Base-by-base conservation (phyloP, 2,888 invertebrate species). In the Abrostola triplasia region DNA sequence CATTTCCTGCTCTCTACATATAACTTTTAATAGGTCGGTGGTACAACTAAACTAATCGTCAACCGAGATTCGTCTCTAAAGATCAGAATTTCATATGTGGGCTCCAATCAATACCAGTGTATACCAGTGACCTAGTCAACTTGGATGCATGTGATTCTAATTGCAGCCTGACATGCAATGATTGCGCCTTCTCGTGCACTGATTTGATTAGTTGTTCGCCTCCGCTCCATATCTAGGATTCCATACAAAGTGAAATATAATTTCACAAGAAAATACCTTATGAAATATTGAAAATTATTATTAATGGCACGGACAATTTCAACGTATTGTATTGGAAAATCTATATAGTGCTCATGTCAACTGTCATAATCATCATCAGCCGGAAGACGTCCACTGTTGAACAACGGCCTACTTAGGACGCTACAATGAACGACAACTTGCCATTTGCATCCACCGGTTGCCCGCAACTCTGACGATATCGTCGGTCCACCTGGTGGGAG, bases 141-240 rank as follows among this genome's bases (percentile, higher is more conserved):
- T 56, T 49, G 55, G 60, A 53, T 79, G 69, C 73, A 71, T 82
- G 76, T 58, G 74, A 58, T 67, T 80, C 80, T 85, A 83, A 88
- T 87, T 86, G 84, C 82, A 76, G 75, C 67, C 77, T 81, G 82
- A 81, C 81, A 84, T 73, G 77, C 82, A 67, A 77, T 87, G 89
- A 92, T 90, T 91, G 89, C 88, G 84, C 82, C 81, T 84, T 83
- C 84, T 78, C 80, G 80, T 85, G 82, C 84, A 82, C 81, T 83
- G 83, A 84, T 86, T 84, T 87, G 91, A 91, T 91, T 90, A 70
- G 70, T 53, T 67, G 70, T 69, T 70, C 64, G 84, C 75, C 77
- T 74, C 70, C 70, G 76, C 70, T 70, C 72, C 70, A 68, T 65
- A 77, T 80, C 66, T 78, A 72, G 70, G 63, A 66, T 70, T 76